A percentile compares a stretch with the other conserved stretches of the same genome.
Evolutionary conservation across 53 echinoderm and acorn worm species (phyloP).

Genomic region (Antedon mediterranea): DNA sequence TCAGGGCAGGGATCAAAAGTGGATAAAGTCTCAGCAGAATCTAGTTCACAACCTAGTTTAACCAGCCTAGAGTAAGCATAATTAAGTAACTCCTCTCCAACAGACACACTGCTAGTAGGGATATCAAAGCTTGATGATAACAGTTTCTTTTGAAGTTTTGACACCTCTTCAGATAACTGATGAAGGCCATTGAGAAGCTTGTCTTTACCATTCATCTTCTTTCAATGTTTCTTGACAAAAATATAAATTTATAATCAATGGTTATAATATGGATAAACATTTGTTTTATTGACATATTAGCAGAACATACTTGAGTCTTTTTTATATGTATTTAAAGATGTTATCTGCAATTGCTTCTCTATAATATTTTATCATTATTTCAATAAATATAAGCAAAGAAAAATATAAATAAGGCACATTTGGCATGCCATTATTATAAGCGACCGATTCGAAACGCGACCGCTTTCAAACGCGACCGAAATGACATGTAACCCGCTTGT

Average conservation of each 20-base stretch:
- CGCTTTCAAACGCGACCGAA: too few relatives aligned
- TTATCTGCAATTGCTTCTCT: too few relatives aligned
- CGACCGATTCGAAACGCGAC: too few relatives aligned
- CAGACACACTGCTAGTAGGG: background rate
- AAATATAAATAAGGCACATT: too few relatives aligned
- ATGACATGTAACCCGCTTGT: too few relatives aligned
- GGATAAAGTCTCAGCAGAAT: background rate
- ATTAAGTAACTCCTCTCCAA: background rate
- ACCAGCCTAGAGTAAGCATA: background rate
- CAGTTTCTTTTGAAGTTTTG: background rate
- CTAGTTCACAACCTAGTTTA: background rate
- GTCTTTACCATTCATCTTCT: background rate
- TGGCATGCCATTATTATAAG: too few relatives aligned
- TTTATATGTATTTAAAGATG: too few relatives aligned
- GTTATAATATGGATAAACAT: too few relatives aligned
- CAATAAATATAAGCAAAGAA: too few relatives aligned
- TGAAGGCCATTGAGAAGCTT: background rate
- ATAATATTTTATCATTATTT: too few relatives aligned
- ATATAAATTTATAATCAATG: background rate
- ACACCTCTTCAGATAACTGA: background rate
- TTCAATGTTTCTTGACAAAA: background rate
- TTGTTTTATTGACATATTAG: too few relatives aligned
- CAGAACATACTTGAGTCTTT: too few relatives aligned
- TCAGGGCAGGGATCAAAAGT: background rate
- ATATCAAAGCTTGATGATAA: background rate